Percentiles rank a stretch among this genome's conserved stretches.
Conservation (phyloP, 1,140 invertebrate species). For the Drosophila micromelanica region DNA sequence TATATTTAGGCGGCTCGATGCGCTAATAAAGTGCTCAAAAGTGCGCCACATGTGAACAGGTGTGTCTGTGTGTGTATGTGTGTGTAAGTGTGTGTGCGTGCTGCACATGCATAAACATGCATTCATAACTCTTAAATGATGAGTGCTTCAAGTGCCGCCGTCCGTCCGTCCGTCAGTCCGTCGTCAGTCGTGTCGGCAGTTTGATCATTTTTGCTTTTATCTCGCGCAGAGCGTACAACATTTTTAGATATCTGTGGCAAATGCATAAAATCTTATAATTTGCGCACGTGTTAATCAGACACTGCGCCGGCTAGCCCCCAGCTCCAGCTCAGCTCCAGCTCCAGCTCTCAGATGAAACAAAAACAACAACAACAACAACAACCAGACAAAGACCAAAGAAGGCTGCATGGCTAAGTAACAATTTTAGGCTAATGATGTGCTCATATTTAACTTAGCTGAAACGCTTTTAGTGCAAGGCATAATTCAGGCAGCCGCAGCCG, state of each 20-base stretch:
- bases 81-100: constrained; percentile 56
- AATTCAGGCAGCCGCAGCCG: constrained; percentile 56
- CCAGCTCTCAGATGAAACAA: constrained; percentile 10
- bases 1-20: constrained; percentile 52
- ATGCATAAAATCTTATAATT: constrained; percentile 83
- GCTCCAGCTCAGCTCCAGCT: too few relatives aligned
- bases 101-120: constrained; percentile 72
- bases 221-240: constrained; percentile 49
- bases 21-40: constrained; percentile 58
- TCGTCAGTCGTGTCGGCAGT: constrained; percentile 48
- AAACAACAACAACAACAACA: not conserved
- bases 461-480: constrained; percentile 79
- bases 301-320: constrained; percentile 63
- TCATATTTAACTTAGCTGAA: constrained; percentile 83
- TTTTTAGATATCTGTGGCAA: constrained; percentile 78
- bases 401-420: constrained; percentile 63
- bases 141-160: constrained; percentile 21
- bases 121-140: constrained; percentile 59
- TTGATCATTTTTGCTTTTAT: constrained; percentile 75
- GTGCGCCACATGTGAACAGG: constrained; percentile 21
- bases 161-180: too few relatives aligned
- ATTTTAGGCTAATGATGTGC: constrained; percentile 83
- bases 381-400: constrained; percentile 1
- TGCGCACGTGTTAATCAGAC: constrained; percentile 82
- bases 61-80: too few relatives aligned